Conservation (phyloP, 2,888 invertebrate genomes). For the Mongoloraphidia duomilia region DNA sequence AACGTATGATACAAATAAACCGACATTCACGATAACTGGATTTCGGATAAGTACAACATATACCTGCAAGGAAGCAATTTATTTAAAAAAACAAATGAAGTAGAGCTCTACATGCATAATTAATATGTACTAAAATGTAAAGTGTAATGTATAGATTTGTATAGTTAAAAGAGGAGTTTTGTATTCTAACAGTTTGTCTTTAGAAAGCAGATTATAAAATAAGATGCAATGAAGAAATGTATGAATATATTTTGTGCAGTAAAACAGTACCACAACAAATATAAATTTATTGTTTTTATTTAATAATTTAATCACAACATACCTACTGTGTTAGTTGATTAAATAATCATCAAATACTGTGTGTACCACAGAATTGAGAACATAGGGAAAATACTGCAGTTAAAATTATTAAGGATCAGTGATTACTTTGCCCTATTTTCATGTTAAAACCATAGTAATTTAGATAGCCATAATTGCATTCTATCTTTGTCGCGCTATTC, state of each 20-base stretch:
- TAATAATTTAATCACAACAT: too few relatives aligned
- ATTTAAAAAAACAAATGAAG: not conserved
- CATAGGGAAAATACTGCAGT: too few relatives aligned
- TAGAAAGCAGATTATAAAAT: slow-evolving; percentile 1
- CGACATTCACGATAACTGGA: not conserved
- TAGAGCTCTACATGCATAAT: not conserved
- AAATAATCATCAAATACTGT: too few relatives aligned
- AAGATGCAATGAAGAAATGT: slow-evolving; percentile 30
- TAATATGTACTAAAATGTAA: not conserved
- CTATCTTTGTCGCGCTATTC: too few relatives aligned
- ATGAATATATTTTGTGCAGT: slow-evolving; percentile 36
- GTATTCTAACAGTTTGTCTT: not conserved
- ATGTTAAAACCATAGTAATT: too few relatives aligned
- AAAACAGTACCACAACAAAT: slow-evolving; percentile 28
- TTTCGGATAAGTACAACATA: slow-evolving; percentile 1
- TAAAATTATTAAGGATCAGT: too few relatives aligned
- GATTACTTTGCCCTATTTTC: too few relatives aligned
- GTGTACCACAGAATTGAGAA: too few relatives aligned
- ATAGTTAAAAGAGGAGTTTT: slow-evolving; percentile 19
- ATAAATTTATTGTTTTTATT: too few relatives aligned
- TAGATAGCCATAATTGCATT: too few relatives aligned
- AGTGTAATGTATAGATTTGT: slow-evolving; percentile 17
- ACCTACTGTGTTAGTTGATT: too few relatives aligned
- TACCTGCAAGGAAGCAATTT: slow-evolving; percentile 3
- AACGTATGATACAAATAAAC: slow-evolving; percentile 1